Base-by-base conservation (phyloP, 2,888 invertebrate species). In the Xestia sexstrigata region DNA sequence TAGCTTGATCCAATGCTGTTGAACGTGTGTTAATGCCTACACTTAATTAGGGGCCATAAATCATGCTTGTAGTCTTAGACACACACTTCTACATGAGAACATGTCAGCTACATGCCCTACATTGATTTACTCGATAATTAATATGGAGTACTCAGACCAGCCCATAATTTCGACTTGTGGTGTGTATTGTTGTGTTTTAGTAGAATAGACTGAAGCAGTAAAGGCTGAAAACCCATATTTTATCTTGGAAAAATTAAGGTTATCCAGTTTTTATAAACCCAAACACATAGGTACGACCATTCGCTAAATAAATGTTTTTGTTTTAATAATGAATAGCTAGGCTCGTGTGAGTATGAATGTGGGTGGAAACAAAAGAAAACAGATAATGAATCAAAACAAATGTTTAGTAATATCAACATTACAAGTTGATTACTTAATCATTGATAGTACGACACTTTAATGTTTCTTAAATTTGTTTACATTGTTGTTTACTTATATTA, bases 21-120 rank as follows among this genome's bases (percentile, higher is more conserved):
- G 13, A 47, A 47, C 23, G 70, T 55, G 52, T 55, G 35, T 65
- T 75, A 45, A 60, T 67, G 52, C 65, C 42, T 77, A 65, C 65
- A 70, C 39, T 66, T 82, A 82, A 86, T 84, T 84, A 79, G 55
- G 15, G 58, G 74, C 65, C 77, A 82, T 86, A 68, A 85, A 86
- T 86, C 85, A 86, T 83, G 81, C 73, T 39, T 39, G 62, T 71
- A 76, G 72, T 68, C 73, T 49, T 47, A 58, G 60, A 55, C 74
- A 73, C 26, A 67, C n/a, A 52, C 66, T 70, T 49, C 39, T 52
- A 70, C 68, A 39, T 42, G 65, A n/a, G n/a, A 8, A 65, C 42
- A 75, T 72, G 73, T 66, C 82, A 77, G 66, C 39, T 63, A 79
- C 85, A 81, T 60, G 75, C 73, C 73, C 73, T 42, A 77, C 76